These are phyloP conservation scores for Brenthis daphne DNA, from an alignment of 2,888 invertebrate genomes.

Conservation along the genomic window DNA sequence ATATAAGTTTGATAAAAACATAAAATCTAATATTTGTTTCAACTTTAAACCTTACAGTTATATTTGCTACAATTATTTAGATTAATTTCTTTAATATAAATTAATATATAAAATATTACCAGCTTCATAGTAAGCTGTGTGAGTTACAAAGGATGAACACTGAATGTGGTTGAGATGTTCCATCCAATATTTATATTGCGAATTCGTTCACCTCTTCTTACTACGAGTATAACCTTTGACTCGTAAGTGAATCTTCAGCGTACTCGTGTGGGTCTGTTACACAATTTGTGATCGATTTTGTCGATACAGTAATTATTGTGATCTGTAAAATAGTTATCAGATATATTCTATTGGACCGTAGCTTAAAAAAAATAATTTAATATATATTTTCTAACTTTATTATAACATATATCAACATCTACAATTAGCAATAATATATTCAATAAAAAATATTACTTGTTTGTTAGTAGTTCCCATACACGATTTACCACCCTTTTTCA, in stretches of 20 bases:
- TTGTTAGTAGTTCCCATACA: too few relatives aligned
- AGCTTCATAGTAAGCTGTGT: constrained; percentile 77
- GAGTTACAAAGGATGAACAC: constrained; percentile 53
- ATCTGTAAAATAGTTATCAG: constrained; percentile 31
- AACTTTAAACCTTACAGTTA: neutral
- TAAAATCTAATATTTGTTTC: neutral
- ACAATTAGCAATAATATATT: too few relatives aligned
- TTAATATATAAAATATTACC: constrained; percentile 52
- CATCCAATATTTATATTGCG: constrained; percentile 77
- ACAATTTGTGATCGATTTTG: constrained; percentile 67
- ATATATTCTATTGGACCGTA: neutral
- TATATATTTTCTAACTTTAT: too few relatives aligned
- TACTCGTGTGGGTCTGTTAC: constrained; percentile 57
- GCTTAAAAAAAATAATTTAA: too few relatives aligned
- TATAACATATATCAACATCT: too few relatives aligned
- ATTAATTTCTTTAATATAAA: too few relatives aligned
- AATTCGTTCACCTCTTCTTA: constrained; percentile 72
- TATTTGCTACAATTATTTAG: too few relatives aligned
- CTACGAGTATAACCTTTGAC: constrained; percentile 75
- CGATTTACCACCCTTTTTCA: too few relatives aligned
- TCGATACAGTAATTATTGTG: constrained; percentile 69
- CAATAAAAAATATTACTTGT: too few relatives aligned
- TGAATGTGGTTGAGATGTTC: constrained; percentile 60
- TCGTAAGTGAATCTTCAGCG: constrained; percentile 49
- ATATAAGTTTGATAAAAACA: neutral